These are phyloP conservation scores for Spodoptera picta DNA, from an alignment of 2,888 invertebrate species.

Conservation along the genomic window DNA sequence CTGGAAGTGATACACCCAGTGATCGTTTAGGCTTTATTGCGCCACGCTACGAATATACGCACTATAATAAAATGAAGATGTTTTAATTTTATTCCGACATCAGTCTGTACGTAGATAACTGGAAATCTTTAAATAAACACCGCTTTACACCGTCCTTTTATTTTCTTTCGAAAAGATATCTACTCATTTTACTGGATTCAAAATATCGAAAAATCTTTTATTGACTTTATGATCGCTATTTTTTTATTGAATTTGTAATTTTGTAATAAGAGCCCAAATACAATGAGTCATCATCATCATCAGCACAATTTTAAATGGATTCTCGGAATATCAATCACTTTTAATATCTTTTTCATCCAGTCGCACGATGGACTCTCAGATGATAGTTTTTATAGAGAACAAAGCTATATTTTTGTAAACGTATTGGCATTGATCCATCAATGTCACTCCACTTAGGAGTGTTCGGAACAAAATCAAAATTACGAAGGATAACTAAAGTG, in stretches of 20 bases:
- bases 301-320: too few species aligned
- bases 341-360: constrained; percentile 1
- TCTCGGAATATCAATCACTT: constrained; percentile 7
- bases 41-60: constrained; percentile 36
- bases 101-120: too few species aligned
- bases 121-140: too few species aligned
- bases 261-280: constrained; percentile 15
- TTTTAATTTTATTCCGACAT: constrained; percentile 21
- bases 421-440: constrained; percentile 5
- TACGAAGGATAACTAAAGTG: constrained; percentile 20
- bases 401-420: not conserved
- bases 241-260: constrained; percentile 4
- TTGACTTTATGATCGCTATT: too few species aligned
- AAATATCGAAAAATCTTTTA: too few species aligned
- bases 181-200: too few species aligned
- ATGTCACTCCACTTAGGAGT: constrained; percentile 1
- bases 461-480: constrained; percentile 23
- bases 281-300: constrained; percentile 1
- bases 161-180: too few species aligned
- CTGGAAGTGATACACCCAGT: constrained; percentile 77
- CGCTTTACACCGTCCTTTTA: too few species aligned
- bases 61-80: constrained; percentile 4
- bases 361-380: not conserved
- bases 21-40: constrained; percentile 73
- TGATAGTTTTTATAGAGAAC: not conserved